Evolutionary conservation across 30 jellyfish, hydroid and myxozoan species (phyloP), one percentile per base, ranked within the genome.

Genomic region (Mastigias papua): DNA sequence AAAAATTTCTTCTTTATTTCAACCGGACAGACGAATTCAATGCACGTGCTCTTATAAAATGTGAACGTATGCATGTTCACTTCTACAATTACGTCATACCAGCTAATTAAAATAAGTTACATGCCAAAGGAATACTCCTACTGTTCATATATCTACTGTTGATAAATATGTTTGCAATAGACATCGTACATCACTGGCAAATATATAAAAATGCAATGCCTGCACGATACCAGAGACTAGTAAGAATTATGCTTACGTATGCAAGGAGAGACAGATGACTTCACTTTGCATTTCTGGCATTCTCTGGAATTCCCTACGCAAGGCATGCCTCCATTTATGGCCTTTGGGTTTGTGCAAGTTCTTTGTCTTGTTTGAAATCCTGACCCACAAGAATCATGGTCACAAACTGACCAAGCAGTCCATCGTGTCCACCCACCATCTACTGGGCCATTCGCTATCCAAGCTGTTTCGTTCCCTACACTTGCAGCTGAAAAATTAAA

Each of bases 401-500:
- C 97, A 60, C 97, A 89, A 10, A 63, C 81, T 29, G 97, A 89
- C 93, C 93, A 81, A 6, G 65, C 54, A 17, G 90, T 78, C 93
- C 93, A 89, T 1, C 11, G 21, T 4, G 97, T 80, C 97, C 97
- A 89, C 15, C 80, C 91, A 6, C 97, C 97, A 68, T 89, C 90
- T n/a, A 73, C 71, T 25, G 76, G 83, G 11, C 97, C 97, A 11
- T 63, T 65, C 1, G 68, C 0, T 32, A 67, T 31, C 97, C 97
- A 89, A 2, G 88, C 64, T 19, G 76, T 60, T 34, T 22, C 82
- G 76, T 89, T 90, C 15, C 25, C 26, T 30, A 89, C 73, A 9
- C 25, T 72, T 8, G 69, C 73, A 28, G 90, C 97, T 89, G 73
- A 2, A 78, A 69, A 2, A 42, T 15, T 8, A 42, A 42, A 42